Base-by-base conservation (phyloP, 2,797 vertebrate species). In the Hirundo rustica region DNA sequence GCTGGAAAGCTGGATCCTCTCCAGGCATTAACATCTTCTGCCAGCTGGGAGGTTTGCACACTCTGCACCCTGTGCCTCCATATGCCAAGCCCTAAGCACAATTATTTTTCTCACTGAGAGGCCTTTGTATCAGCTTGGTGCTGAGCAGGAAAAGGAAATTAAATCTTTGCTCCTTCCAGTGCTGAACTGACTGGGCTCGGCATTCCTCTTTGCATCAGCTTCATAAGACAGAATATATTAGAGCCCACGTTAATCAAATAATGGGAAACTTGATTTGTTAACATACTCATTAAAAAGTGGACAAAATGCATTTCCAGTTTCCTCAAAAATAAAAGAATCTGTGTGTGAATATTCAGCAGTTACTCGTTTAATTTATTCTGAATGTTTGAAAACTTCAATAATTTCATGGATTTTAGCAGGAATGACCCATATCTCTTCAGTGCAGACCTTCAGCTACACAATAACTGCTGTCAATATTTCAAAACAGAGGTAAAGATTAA, bases 131-230 rank as follows among this genome's bases (percentile, higher is more conserved):
- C 73, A 62, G 36, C 65, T 72, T 78, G 76, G 34, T 67, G 47
- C 88, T 86, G 83, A 92, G 73, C 50, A 88, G 54, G 32, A 75
- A 93, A 71, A 78, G 61, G 27, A 95, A 85, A 92, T 86, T 72
- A 64, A 65, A 72, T 74, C 62, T 65, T 80, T 60, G 14, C 47
- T 74, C 58, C 57, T 79, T 58, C 66, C 78, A 78, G 27, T 42
- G 76, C 80, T 84, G 30, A 72, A 51, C 22, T 32, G 54, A 16
- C 47, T 47, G 44, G 36, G 30, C 38, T 82, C 58, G 58, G 44
- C 67, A 34, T 40, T 90, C 57, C 21, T 86, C 36, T 81, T 62
- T 75, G 30, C 62, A 50, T 72, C 67, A 92, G 27, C 48, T 85
- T 81, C 32, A 10, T 3, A 83, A 83, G 51, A 58, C 38, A 62